phyloP scores from a whole-genome alignment of 2,888 invertebrate genomes.

The Notocelia uddmanniana region DNA sequence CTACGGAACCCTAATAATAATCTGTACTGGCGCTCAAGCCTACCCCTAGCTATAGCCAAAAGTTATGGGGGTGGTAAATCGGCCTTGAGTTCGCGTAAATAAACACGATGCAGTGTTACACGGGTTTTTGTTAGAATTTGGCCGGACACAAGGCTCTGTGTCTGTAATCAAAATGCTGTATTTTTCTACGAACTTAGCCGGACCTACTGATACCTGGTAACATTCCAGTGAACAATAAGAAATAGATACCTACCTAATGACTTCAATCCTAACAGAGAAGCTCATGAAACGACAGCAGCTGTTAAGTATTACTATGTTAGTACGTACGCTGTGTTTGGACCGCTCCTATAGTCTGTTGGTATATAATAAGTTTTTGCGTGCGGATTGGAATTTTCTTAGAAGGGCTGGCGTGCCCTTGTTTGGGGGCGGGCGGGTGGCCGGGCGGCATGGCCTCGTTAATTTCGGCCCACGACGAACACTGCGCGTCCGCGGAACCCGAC shows the following conservation, averaged over 20 bases:
- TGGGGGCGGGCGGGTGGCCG: background rate
- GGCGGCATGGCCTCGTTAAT: conserved; percentile 34
- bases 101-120: no score
- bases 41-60: no score
- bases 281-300: background rate
- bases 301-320: background rate
- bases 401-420: conserved; percentile 10
- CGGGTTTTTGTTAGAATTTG: background rate
- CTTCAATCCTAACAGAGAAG: background rate
- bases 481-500: conserved; percentile 28
- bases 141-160: background rate
- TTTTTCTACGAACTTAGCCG: background rate
- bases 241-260: background rate
- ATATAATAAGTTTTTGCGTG: conserved; percentile 17
- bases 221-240: background rate
- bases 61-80: no score
- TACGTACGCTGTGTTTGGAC: conserved; percentile 49
- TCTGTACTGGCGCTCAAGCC: no score
- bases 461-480: conserved; percentile 6
- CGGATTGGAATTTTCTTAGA: conserved; percentile 15
- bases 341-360: conserved; percentile 52
- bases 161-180: no score
- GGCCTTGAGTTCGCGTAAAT: no score
- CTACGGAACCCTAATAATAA: no score
- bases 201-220: background rate